Percentiles rank a stretch among this genome's conserved stretches.
phyloP scores from a whole-genome alignment of 2,888 invertebrate species.

The Heliconius aoede region DNA sequence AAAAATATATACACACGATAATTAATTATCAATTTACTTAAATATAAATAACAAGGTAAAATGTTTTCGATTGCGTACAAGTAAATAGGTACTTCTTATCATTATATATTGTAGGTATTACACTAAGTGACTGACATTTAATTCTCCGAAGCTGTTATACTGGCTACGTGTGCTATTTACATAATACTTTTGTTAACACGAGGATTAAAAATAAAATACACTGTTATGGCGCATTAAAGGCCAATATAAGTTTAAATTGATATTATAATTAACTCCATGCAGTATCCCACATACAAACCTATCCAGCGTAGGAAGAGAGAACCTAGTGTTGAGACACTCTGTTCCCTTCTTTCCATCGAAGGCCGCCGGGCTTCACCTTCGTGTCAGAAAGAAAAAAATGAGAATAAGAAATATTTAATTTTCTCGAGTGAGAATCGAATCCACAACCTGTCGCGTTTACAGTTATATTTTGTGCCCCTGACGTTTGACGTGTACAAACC shows the following conservation, averaged over 20 bases:
- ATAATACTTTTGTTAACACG: neutral
- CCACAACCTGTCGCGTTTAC: no score
- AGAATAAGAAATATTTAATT: no score
- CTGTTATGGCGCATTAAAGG: neutral
- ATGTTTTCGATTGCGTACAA: neutral
- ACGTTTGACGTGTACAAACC: neutral
- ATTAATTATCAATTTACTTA: neutral
- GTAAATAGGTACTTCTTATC: conserved; percentile 1
- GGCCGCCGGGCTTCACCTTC: no score
- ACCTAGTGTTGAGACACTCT: no score
- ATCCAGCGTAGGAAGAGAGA: no score
- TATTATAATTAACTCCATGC: no score
- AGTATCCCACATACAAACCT: no score
- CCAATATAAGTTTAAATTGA: neutral
- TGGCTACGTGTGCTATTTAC: neutral
- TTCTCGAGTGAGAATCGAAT: no score
- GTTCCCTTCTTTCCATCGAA: no score
- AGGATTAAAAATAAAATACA: neutral
- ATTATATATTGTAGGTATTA: neutral
- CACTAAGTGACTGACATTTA: neutral
- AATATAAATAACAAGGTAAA: neutral
- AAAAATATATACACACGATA: neutral
- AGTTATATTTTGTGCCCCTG: neutral
- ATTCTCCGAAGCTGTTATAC: neutral
- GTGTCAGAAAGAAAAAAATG: no score